A percentile compares a stretch with the other conserved stretches of the same genome.
Conservation (phyloP, 2,797 vertebrate genomes). For the Neomorphus geoffroyi region DNA sequence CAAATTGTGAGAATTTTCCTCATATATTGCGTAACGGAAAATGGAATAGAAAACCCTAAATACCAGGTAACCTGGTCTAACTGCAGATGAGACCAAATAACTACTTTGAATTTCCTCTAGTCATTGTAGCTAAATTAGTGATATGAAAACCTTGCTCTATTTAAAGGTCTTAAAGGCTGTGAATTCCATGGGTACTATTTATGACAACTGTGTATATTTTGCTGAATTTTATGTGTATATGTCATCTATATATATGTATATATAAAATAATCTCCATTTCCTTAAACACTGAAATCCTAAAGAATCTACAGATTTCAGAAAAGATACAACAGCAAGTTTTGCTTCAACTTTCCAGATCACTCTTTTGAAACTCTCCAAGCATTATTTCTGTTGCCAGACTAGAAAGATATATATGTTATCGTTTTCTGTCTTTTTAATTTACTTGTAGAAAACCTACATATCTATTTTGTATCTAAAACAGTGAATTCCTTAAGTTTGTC, state of each 20-base stretch:
- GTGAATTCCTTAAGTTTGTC: neutral
- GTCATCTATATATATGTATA: neutral
- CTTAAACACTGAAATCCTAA: neutral
- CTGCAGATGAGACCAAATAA: neutral
- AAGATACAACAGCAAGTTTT: neutral
- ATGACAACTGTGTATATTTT: neutral
- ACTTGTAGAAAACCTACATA: neutral
- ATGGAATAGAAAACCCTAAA: neutral
- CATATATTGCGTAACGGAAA: neutral
- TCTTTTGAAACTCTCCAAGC: rapidly evolving
- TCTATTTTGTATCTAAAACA: neutral
- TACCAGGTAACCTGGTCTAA: neutral
- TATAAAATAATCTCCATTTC: neutral
- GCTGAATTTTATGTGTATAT: neutral
- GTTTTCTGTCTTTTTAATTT: neutral
- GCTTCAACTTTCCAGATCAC: neutral
- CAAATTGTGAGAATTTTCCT: neutral
- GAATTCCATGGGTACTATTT: neutral
- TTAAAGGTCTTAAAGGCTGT: neutral
- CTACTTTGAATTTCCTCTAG: neutral
- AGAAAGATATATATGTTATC: neutral
- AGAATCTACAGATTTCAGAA: neutral
- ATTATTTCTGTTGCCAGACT: neutral
- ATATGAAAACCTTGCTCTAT: neutral
- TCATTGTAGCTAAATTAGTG: rapidly evolving